These are phyloP conservation scores for Ictidomys tridecemlineatus DNA, from an alignment of 2,113 vertebrate species.

Conservation along the genomic window DNA sequence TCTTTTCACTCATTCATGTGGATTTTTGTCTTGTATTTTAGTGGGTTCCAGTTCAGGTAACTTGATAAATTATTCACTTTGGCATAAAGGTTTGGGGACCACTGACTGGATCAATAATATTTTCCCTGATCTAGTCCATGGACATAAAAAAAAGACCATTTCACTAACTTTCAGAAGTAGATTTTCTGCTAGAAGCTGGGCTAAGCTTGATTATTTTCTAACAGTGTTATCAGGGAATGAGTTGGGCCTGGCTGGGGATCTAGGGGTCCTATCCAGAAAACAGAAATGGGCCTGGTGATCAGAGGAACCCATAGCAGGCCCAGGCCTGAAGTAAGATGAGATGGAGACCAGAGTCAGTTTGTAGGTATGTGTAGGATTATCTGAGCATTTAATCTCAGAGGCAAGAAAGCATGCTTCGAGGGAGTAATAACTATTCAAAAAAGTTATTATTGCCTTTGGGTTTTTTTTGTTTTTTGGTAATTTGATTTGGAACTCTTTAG, in stretches of 20 bases:
- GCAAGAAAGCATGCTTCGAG: not conserved
- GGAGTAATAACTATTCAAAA: not conserved
- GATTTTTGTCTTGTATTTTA: not conserved
- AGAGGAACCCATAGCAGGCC: not conserved
- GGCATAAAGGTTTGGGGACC: not conserved
- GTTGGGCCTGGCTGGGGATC: not conserved
- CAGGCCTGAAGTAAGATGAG: not conserved
- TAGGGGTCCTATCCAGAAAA: not conserved
- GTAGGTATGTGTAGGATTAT: not conserved
- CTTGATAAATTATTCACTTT: slow-evolving; percentile 35
- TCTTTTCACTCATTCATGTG: not conserved
- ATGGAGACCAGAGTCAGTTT: not conserved
- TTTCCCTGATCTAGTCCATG: not conserved
- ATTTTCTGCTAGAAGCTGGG: not conserved
- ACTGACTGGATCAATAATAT: not conserved
- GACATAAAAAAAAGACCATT: not conserved
- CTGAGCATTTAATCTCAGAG: not conserved
- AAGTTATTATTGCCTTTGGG: not conserved
- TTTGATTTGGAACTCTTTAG: not conserved
- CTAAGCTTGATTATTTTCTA: not conserved
- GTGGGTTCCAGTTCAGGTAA: not conserved
- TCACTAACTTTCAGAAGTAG: not conserved
- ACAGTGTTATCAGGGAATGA: not conserved
- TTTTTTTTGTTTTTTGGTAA: not conserved
- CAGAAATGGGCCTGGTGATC: accelerated